Evolutionary conservation across 2,888 invertebrate species (phyloP).

Genomic region (Ditylenchus weischeri): DNA sequence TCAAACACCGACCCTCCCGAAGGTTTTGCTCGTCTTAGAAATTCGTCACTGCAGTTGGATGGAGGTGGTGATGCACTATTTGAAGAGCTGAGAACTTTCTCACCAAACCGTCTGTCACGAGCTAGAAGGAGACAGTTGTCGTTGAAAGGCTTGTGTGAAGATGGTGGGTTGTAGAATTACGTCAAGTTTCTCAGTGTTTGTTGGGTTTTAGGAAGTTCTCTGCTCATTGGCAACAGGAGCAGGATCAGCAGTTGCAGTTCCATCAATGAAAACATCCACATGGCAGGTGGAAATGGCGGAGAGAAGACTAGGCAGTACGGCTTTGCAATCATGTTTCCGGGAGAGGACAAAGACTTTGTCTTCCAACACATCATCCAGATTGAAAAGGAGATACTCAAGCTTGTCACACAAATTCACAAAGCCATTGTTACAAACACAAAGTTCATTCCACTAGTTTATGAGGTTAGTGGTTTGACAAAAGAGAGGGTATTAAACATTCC

Average conservation of each 20-base stretch:
- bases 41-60: constrained; percentile 34
- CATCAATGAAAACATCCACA: constrained; percentile 25
- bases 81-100: constrained; percentile 42
- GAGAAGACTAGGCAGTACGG: constrained; percentile 29
- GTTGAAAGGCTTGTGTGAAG: constrained; percentile 41
- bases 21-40: constrained; percentile 31
- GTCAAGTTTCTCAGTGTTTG: neutral
- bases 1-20: constrained; percentile 32
- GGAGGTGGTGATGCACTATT: constrained; percentile 20
- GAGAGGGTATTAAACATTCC: too few species aligned
- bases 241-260: constrained; percentile 21
- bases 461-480: constrained; percentile 22
- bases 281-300: neutral
- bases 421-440: constrained; percentile 36
- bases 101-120: constrained; percentile 43
- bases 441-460: constrained; percentile 42
- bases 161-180: constrained; percentile 30
- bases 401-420: constrained; percentile 39
- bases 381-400: constrained; percentile 43
- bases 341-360: constrained; percentile 28
- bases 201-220: neutral
- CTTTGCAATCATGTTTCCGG: constrained; percentile 30
- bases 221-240: constrained; percentile 8
- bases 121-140: constrained; percentile 42
- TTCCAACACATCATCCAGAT: constrained; percentile 51